A percentile compares a stretch with the other conserved stretches of the same genome.
phyloP scores from a whole-genome alignment of 2,797 vertebrate genomes.

The Esox masquinongy region DNA sequence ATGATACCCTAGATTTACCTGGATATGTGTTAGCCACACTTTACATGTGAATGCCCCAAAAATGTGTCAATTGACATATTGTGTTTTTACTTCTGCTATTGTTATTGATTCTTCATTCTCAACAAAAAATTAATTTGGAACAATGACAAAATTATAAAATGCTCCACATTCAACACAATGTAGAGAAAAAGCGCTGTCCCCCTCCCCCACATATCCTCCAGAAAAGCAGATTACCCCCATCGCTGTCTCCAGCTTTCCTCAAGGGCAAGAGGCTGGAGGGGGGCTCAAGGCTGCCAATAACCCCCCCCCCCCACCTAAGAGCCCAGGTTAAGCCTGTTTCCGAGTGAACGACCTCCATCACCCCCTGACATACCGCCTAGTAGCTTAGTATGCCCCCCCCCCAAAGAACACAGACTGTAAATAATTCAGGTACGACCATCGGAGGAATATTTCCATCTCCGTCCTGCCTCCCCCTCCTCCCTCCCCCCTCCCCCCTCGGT shows the following conservation, averaged over 20 bases:
- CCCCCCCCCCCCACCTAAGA: not conserved
- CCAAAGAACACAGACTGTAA: not conserved
- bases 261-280: not conserved
- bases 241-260: not conserved
- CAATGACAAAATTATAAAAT: not conserved
- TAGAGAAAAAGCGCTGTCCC: not conserved
- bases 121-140: not conserved
- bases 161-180: not conserved
- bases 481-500: not conserved
- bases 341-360: constrained; percentile 1
- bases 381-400: not conserved
- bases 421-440: constrained; percentile 1
- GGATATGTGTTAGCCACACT: not conserved
- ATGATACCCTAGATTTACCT: not conserved
- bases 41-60: not conserved
- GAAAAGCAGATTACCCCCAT: not conserved
- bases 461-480: too few species aligned
- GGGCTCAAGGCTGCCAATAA: not conserved
- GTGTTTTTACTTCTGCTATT: not conserved
- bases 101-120: not conserved
- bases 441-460: not conserved
- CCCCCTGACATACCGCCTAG: constrained; percentile 2
- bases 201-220: not conserved
- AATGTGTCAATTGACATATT: not conserved
- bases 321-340: constrained; percentile 13